Percentiles rank a stretch among this genome's conserved stretches.
Evolutionary conservation across 2,797 vertebrate species (phyloP).

Genomic region (Pangasius mekongensis): DNA sequence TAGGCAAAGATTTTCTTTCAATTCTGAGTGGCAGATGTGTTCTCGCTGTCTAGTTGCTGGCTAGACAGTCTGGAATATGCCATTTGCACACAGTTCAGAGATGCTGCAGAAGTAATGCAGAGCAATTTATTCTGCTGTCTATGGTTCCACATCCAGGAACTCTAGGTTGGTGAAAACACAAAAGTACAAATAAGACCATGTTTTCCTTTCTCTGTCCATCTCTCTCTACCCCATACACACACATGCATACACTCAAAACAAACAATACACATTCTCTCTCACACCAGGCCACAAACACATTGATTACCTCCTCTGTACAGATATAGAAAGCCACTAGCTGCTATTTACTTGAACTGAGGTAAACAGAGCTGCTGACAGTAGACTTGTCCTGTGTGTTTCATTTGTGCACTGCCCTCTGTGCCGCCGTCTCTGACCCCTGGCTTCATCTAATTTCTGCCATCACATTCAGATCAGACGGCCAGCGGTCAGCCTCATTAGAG

Average conservation of each 20-base stretch:
- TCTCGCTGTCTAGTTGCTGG: constrained; percentile 42
- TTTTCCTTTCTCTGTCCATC: constrained; percentile 12
- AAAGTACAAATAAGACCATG: constrained; percentile 29
- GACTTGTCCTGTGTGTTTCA: constrained; percentile 72
- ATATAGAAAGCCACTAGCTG: constrained; percentile 63
- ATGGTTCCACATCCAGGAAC: constrained; percentile 36
- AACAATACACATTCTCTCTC: constrained; percentile 43
- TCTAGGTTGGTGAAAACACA: constrained; percentile 50
- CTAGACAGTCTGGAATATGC: constrained; percentile 32
- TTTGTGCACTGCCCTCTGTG: constrained; percentile 70
- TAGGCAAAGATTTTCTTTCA: constrained; percentile 32
- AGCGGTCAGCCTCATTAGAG: constrained; percentile 82
- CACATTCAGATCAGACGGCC: constrained; percentile 81
- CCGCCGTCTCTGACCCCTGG: constrained; percentile 73
- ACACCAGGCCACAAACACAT: constrained; percentile 72
- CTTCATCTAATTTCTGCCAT: constrained; percentile 79
- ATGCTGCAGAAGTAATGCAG: constrained; percentile 37
- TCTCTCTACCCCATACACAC: background rate
- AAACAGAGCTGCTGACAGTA: constrained; percentile 71
- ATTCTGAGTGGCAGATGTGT: constrained; percentile 46
- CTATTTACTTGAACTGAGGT: constrained; percentile 77
- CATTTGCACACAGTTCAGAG: constrained; percentile 39
- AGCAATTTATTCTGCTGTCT: constrained; percentile 57
- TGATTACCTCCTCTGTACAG: constrained; percentile 79
- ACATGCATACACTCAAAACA: constrained; percentile 35